These are phyloP conservation scores for Dicranocentrus wangi DNA, from an alignment of 2,888 invertebrate species.

Conservation along the genomic window DNA sequence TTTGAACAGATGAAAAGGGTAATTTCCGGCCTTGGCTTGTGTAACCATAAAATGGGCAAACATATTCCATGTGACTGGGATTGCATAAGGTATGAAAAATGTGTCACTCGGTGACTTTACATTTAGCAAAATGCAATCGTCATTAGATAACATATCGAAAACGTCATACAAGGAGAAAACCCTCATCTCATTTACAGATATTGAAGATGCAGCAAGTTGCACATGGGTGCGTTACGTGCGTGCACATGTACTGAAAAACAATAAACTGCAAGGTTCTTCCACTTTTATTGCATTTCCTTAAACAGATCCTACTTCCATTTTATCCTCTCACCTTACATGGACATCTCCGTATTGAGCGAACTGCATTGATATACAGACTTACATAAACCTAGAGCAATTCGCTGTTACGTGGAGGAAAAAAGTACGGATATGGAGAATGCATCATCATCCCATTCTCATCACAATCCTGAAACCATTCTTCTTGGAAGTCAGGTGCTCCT, in stretches of 20 bases:
- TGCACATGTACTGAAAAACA: constrained; percentile 37
- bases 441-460: constrained; percentile 6
- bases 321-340: constrained; percentile 49
- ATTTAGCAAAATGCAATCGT: background rate
- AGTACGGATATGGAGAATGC: constrained; percentile 25
- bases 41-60: background rate
- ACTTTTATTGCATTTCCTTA: constrained; percentile 62
- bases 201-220: background rate
- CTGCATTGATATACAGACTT: constrained; percentile 34
- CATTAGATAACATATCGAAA: too few relatives aligned
- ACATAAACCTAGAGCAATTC: constrained; percentile 3
- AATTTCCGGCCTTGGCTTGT: background rate
- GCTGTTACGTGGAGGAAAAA: constrained; percentile 5
- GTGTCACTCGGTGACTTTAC: constrained; percentile 49
- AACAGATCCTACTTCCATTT: constrained; percentile 59
- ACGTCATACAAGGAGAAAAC: too few relatives aligned
- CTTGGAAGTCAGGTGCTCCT: constrained; percentile 36
- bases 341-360: constrained; percentile 50
- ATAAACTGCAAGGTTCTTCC: constrained; percentile 50
- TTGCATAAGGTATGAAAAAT: constrained; percentile 36
- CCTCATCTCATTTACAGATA: too few relatives aligned
- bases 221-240: background rate
- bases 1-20: too few relatives aligned
- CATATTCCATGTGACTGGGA: background rate
- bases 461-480: constrained; percentile 11